Percentiles rank a stretch among this genome's conserved stretches.
Conservation (phyloP, 1,140 invertebrate genomes). For the Harpegnathos saltator region DNA sequence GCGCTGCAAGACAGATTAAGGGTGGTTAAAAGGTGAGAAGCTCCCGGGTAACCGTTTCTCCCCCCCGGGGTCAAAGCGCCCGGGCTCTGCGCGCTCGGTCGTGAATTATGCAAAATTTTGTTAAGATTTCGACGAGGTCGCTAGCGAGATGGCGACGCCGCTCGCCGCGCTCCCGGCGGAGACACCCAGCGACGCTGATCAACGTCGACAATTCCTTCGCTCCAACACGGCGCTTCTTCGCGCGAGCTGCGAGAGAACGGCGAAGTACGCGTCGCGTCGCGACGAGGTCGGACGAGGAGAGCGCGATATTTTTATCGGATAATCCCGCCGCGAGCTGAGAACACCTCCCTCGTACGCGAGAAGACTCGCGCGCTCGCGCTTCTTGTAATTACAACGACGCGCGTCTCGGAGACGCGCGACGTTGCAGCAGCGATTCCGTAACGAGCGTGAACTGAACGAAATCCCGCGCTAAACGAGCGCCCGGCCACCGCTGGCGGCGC, state of each 20-base stretch:
- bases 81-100: constrained; percentile 48
- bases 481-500: background rate
- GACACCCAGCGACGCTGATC: constrained; percentile 12
- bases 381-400: constrained; percentile 1
- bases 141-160: background rate
- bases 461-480: constrained; percentile 11
- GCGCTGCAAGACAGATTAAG: constrained; percentile 73
- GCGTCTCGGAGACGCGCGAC: background rate
- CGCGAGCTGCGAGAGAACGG: constrained; percentile 4
- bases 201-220: constrained; percentile 24
- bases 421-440: background rate
- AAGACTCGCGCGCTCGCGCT: background rate
- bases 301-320: too few species aligned
- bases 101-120: constrained; percentile 72
- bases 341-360: too few species aligned
- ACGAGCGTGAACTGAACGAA: constrained; percentile 9
- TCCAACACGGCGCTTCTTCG: background rate
- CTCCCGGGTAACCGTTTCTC: constrained; percentile 55
- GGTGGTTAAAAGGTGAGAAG: constrained; percentile 50
- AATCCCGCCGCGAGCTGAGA: too few species aligned
- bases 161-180: constrained; percentile 6
- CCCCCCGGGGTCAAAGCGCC: constrained; percentile 63
- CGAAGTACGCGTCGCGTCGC: background rate
- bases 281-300: too few species aligned
- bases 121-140: constrained; percentile 61